phyloP scores from a whole-genome alignment of 1,140 invertebrate genomes.

The Zaprionus ghesquierei region DNA sequence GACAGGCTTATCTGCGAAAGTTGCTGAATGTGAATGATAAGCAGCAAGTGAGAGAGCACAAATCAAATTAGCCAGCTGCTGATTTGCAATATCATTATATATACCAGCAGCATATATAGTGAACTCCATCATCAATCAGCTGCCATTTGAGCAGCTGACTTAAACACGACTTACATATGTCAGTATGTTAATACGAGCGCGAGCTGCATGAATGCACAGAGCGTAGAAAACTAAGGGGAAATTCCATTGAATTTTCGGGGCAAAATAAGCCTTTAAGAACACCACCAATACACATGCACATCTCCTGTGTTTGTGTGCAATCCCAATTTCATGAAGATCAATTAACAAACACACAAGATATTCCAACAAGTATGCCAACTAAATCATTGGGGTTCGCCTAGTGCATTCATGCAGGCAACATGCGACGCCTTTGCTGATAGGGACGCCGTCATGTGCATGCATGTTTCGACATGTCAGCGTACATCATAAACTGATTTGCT shows the following conservation, averaged over 20 bases:
- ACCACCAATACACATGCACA: too few species aligned
- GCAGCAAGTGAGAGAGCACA: not conserved
- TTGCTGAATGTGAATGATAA: constrained; percentile 20
- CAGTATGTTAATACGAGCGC: not conserved
- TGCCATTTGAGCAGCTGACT: not conserved
- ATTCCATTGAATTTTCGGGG: not conserved
- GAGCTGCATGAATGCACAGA: not conserved
- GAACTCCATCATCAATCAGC: constrained; percentile 32
- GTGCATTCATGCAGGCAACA: constrained; percentile 9
- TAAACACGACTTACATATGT: constrained; percentile 3
- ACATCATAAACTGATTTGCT: constrained; percentile 3
- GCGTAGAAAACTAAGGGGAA: not conserved
- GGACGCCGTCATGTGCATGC: constrained; percentile 1
- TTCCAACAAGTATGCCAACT: not conserved
- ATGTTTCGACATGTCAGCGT: not conserved
- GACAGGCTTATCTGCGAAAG: constrained; percentile 21
- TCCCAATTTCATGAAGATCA: not conserved
- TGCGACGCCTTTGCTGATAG: not conserved
- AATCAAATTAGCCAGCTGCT: constrained; percentile 25
- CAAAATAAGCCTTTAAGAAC: not conserved
- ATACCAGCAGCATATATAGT: not conserved
- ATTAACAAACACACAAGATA: not conserved
- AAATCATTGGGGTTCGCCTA: not conserved
- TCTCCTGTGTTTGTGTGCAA: too few species aligned
- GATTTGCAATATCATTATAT: constrained; percentile 24